Conservation (phyloP, 2,113 vertebrate species). For the Smithornis capensis region DNA sequence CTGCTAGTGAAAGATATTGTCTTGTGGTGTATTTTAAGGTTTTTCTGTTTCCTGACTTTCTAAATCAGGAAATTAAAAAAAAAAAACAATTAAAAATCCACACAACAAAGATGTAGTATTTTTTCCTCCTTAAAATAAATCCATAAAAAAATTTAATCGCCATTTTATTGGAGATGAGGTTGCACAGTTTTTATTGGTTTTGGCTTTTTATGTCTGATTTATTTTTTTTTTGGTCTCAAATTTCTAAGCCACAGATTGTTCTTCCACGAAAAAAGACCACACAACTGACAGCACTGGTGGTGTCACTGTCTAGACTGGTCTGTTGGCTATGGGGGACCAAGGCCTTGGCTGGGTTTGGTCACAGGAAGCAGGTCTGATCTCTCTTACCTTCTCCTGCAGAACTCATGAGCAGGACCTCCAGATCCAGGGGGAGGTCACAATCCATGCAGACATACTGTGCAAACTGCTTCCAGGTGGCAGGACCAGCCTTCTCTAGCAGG, state of each 20-base stretch:
- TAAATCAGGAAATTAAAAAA: background rate
- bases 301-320: background rate
- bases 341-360: accelerated
- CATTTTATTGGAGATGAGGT: background rate
- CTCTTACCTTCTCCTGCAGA: constrained; percentile 62
- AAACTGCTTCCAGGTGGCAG: constrained; percentile 72
- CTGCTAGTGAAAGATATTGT: background rate
- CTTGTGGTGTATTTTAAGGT: background rate
- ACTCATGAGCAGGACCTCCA: constrained; percentile 80
- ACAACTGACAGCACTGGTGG: background rate
- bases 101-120: background rate
- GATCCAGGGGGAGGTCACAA: constrained; percentile 76
- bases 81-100: background rate
- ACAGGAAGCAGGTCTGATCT: background rate
- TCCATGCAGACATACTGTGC: constrained; percentile 74
- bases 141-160: background rate
- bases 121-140: background rate
- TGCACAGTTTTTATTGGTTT: background rate
- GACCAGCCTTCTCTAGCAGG: constrained; percentile 39
- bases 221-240: background rate
- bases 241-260: background rate
- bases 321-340: background rate
- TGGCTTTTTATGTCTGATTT: background rate
- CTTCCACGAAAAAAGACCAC: background rate
- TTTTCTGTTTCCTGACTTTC: background rate